phyloP scores from a whole-genome alignment of 2,888 invertebrate genomes.

The Heliconius aoede region DNA sequence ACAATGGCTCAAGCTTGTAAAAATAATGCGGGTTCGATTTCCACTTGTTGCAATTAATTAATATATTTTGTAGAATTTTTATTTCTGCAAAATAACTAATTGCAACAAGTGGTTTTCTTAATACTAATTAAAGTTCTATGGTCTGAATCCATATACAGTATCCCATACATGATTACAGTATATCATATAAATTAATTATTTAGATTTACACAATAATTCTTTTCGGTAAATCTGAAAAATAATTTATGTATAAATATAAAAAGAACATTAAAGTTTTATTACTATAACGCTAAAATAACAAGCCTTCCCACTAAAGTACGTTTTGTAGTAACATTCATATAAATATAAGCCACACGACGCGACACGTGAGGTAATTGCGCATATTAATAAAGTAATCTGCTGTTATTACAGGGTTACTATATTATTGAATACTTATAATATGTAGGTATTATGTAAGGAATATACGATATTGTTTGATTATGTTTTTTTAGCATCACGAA shows the following conservation, averaged over 20 bases:
- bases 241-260: background rate
- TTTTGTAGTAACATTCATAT: background rate
- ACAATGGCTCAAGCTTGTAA: too few relatives aligned
- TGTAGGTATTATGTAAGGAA: background rate
- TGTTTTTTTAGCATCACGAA: background rate
- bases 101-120: too few relatives aligned
- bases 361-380: constrained; percentile 34
- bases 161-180: too few relatives aligned
- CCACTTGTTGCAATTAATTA: too few relatives aligned
- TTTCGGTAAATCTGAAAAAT: background rate
- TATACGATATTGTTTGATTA: background rate
- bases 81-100: too few relatives aligned
- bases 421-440: constrained; percentile 2
- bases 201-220: background rate
- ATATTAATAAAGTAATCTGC: constrained; percentile 25
- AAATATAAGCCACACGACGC: constrained; percentile 19
- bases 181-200: background rate
- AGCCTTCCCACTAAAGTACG: too few relatives aligned
- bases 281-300: background rate
- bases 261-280: background rate
- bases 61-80: too few relatives aligned
- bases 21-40: too few relatives aligned
- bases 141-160: background rate
- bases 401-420: constrained; percentile 1
- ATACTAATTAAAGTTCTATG: too few relatives aligned